A percentile compares a stretch with the other conserved stretches of the same genome.
phyloP scores from a whole-genome alignment of 2,797 vertebrate species.

The Dipus sagitta region DNA sequence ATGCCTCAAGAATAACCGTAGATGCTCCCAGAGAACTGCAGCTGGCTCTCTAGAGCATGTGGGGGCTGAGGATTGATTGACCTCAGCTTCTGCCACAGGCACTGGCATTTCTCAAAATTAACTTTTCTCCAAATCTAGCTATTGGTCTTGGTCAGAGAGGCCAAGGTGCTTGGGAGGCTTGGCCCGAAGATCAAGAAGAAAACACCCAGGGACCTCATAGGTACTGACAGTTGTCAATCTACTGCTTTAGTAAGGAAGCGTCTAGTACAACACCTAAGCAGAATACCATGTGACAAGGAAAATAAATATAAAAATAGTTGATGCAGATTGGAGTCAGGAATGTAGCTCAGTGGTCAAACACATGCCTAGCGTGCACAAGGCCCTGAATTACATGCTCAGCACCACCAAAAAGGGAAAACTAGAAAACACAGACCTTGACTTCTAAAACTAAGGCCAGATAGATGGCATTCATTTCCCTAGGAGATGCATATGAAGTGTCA shows the following conservation, averaged over 20 bases:
- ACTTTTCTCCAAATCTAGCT: neutral
- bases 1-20: neutral
- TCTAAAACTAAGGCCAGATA: constrained; percentile 17
- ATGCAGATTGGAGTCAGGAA: neutral
- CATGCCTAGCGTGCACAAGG: neutral
- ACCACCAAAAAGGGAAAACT: neutral
- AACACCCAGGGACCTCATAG: neutral
- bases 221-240: neutral
- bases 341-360: neutral
- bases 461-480: neutral
- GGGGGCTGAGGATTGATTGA: neutral
- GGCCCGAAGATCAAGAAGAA: neutral
- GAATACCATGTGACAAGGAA: neutral
- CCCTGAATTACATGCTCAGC: neutral
- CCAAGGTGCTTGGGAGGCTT: neutral
- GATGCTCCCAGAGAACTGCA: neutral
- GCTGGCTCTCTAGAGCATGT: neutral
- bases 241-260: neutral
- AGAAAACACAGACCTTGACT: neutral
- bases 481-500: neutral
- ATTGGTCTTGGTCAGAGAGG: neutral
- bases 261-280: neutral
- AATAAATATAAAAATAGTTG: neutral
- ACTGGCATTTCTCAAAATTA: neutral
- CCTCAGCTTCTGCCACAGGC: neutral